Evolutionary conservation across 1,140 invertebrate species (phyloP).

Genomic region (Tribolium castaneum): DNA sequence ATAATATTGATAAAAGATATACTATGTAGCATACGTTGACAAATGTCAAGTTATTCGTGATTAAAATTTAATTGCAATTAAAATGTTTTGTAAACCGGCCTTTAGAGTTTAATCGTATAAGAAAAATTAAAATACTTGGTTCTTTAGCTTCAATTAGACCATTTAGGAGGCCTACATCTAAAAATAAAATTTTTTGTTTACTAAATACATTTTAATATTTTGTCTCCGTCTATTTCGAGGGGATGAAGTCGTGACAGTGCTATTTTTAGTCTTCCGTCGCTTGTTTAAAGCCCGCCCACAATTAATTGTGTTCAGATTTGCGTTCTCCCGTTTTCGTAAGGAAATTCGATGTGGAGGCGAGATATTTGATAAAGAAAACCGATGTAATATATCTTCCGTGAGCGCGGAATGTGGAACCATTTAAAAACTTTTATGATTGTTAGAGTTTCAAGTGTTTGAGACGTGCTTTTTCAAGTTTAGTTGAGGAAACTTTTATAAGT

Average conservation of each 20-base stretch:
- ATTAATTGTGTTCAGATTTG: conserved; percentile 12
- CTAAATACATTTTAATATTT: too few species aligned
- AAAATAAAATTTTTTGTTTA: too few species aligned
- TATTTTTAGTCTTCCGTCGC: not conserved
- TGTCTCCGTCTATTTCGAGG: not conserved
- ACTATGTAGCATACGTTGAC: too few species aligned
- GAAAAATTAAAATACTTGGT: too few species aligned
- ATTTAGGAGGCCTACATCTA: too few species aligned
- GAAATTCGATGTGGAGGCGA: conserved; percentile 27
- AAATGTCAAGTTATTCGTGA: too few species aligned
- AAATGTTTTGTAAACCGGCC: too few species aligned
- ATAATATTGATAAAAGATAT: too few species aligned
- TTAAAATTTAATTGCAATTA: too few species aligned
- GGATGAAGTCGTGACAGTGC: not conserved
- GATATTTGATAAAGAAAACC: conserved; percentile 37
- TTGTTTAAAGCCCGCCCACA: not conserved
- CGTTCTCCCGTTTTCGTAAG: not conserved
- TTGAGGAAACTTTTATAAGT: conserved; percentile 34
- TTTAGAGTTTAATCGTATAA: too few species aligned
- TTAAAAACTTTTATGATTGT: conserved; percentile 43
- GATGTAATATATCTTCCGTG: conserved; percentile 40
- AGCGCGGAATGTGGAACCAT: conserved; percentile 39
- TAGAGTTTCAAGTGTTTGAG: conserved; percentile 36
- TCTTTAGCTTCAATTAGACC: too few species aligned
- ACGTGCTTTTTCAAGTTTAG: conserved; percentile 34